A percentile compares a stretch with the other conserved stretches of the same genome.
Conservation (phyloP, 2,888 invertebrate genomes). For the Deilephila elpenor region DNA sequence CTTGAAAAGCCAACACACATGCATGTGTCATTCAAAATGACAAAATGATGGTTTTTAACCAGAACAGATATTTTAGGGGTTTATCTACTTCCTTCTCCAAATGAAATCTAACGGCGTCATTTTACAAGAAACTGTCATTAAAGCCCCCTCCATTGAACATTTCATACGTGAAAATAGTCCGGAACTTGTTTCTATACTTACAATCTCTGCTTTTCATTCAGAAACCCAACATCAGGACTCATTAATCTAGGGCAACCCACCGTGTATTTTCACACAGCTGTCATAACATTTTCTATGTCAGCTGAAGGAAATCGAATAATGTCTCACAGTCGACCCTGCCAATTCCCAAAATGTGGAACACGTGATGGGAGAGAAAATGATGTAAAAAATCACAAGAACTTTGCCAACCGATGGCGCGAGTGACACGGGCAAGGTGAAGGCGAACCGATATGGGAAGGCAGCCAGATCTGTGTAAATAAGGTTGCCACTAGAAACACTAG, state of each 20-base stretch:
- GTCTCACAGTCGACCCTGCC: neutral
- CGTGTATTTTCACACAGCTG: neutral
- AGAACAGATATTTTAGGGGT: too few relatives aligned
- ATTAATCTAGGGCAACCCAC: neutral
- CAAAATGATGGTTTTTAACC: too few relatives aligned
- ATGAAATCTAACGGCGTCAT: too few relatives aligned
- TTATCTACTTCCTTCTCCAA: too few relatives aligned
- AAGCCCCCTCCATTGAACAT: too few relatives aligned
- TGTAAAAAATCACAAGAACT: constrained; percentile 19
- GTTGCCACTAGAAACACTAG: neutral
- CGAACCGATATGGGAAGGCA: constrained; percentile 26
- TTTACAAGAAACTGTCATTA: too few relatives aligned
- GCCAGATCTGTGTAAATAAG: constrained; percentile 35
- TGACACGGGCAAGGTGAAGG: constrained; percentile 39
- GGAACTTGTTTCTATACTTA: too few relatives aligned
- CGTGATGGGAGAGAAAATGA: constrained; percentile 11
- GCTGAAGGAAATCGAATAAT: neutral
- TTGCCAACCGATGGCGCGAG: constrained; percentile 25
- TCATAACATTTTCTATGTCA: neutral
- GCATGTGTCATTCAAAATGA: too few relatives aligned
- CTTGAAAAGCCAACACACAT: too few relatives aligned
- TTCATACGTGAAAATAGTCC: too few relatives aligned
- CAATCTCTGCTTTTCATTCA: too few relatives aligned
- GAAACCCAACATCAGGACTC: neutral
- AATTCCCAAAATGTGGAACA: constrained; percentile 15